Evolutionary conservation across 2,797 vertebrate species (phyloP), one percentile per base, ranked within the genome.

Genomic region (Pseudochromis fuscus): DNA sequence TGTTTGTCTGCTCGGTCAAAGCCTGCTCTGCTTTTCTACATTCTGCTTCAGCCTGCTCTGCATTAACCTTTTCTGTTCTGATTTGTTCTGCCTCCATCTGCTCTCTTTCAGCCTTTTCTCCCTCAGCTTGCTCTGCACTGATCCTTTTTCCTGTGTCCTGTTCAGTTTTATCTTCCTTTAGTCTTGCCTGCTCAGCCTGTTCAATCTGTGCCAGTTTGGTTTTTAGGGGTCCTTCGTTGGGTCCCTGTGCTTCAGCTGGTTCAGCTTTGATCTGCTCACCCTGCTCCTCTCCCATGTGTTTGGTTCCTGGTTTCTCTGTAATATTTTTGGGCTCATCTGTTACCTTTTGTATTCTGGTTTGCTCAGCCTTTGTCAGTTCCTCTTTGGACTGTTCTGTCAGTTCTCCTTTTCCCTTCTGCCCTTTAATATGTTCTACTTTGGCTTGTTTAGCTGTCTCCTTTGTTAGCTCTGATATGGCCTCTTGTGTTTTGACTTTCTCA

Each of bases 201-300:
- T 81, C 58, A 0, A 15, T 35, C 33, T 67, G 67, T 56, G 53
- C 48, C 44, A 37, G 64, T 65, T 89, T 52, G 64, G 45, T 60
- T 85, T 87, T 84, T 56, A 83, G 72, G 38, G 55, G 52, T 72
- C 87, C 74, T 59, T 67, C 72, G 83, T 86, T 87, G 58, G 75
- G 77, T 49, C 46, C 75, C 59, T 84, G 56, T 53, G 53, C 59
- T 77, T 71, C 66, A 66, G 68, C 56, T 58, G 44, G 75, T 30
- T 86, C 72, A 60, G 40, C 63, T 73, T 68, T 84, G 70, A 80
- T 67, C 55, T 82, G 72, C 37, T 80, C 67, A 40, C 30, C 51
- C 59, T 71, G 71, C 49, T 74, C 52, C 57, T 50, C 65, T 87
- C 59, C 79, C 31, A 27, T 70, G 28, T 71, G 38, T 33, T 68